Evolutionary conservation across 1,140 invertebrate genomes (phyloP), one percentile per base, ranked within the genome.

Genomic region (Psix sp.): DNA sequence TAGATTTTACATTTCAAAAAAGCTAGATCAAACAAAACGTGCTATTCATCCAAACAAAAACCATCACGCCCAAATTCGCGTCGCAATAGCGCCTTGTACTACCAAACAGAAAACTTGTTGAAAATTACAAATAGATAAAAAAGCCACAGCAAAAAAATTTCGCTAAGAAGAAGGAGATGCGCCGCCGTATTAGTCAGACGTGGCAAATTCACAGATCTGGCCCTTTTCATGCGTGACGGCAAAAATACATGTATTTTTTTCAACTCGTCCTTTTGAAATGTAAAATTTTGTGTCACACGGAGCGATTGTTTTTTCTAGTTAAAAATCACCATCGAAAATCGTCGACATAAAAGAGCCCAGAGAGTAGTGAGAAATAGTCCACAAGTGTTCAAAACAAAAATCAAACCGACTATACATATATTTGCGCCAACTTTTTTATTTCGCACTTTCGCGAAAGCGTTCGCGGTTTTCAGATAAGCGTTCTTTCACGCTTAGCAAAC

Each of bases 401-500:
- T 10, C 2, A 29, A 29, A 3, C 2, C 7, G 6, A 29, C 26
- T 24, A n/a, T n/a, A n/a, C 26, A 29, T 9, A 29, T 10, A 29
- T 10, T 29, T 29, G 7, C 26, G 26, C 1, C 26, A 29, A 68
- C 66, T 71, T 76, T 66, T 70, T 29, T 29, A 1, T 29, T 66
- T 39, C 46, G 14, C 15, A n/a, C 40, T 54, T 40, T 35, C 60
- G 72, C 72, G 72, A 70, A 70, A 75, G 72, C 72, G 72, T 60
- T 70, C 72, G 72, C 70, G 54, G 72, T 70, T 68, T 56, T 14
- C 14, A 70, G 72, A 75, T 75, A 75, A 75, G 63, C 65, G 48
- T 67, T 66, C 65, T 74, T 67, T 66, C 68, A 68, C 60, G 60
- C 66, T 70, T 75, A 71, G 73, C 60, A 75, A 75, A 75, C 70